Evolutionary conservation across 1,140 invertebrate species (phyloP), one percentile per base, ranked within the genome.

Genomic region (Pogonus chalceus): DNA sequence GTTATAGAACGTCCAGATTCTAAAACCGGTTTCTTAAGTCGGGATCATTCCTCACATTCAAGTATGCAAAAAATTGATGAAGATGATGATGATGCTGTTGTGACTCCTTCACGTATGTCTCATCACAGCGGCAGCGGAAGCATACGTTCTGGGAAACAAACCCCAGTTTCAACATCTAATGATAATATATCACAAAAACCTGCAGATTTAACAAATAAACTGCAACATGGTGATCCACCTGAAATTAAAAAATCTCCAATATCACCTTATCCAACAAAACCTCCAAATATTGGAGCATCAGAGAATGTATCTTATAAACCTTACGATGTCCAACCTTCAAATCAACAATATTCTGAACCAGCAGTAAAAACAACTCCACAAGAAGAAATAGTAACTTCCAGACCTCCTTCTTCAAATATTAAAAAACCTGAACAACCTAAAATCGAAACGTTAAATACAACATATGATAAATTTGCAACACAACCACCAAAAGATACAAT

Each of bases 221-320:
- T n/a, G n/a, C n/a, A n/a, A n/a, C n/a, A n/a, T n/a, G n/a, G n/a
- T n/a, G n/a, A n/a, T n/a, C n/a, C 37, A 43, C 37, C 37, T 3
- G 37, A 43, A 43, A 9, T 43, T 43, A 43, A 43, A 43, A 9
- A 43, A 43, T 12, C 37, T 43, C 37, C 37, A 43, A 18, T 18
- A 12, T 3, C 18, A 3, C n/a, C n/a, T n/a, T n/a, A n/a, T n/a
- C 18, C 37, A 43, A 43, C 18, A 18, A 43, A 16, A 43, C 7
- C 7, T 18, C 18, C 37, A 43, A 43, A n/a, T n/a, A n/a, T n/a
- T n/a, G n/a, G n/a, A n/a, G n/a, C n/a, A n/a, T n/a, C 37, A 12
- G 37, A 43, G 7, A 43, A 43, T 18, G 4, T 43, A 12, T 43
- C 37, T 4, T 12, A 10, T 4, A 43, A 43, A 43, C 18, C 37